These are phyloP conservation scores for Pemphredon lugubris DNA, from an alignment of 2,888 invertebrate species.

Conservation along the genomic window DNA sequence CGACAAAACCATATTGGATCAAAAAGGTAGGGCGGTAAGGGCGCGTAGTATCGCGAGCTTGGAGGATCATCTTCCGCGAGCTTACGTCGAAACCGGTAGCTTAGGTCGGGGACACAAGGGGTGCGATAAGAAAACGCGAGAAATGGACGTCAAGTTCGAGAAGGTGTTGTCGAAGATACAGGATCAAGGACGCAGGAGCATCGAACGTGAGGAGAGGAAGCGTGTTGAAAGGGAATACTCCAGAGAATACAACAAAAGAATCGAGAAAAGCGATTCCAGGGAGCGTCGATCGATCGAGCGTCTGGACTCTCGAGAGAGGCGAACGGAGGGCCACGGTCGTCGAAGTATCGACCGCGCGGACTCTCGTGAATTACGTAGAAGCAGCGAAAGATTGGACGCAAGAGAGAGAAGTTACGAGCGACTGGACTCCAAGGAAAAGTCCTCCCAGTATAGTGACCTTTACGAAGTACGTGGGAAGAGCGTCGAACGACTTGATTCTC, in stretches of 20 bases:
- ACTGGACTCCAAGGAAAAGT: conserved; percentile 62
- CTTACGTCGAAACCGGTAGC: conserved; percentile 76
- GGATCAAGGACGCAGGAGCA: conserved; percentile 71
- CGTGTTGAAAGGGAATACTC: conserved; percentile 71
- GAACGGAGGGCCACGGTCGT: conserved; percentile 59
- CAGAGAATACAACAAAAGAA: conserved; percentile 60
- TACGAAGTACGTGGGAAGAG: conserved; percentile 68
- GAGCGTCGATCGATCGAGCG: conserved; percentile 64
- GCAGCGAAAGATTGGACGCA: conserved; percentile 73
- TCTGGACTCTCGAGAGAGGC: conserved; percentile 70
- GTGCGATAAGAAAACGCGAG: conserved; percentile 69
- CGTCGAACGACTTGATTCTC: conserved; percentile 72
- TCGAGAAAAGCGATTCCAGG: conserved; percentile 17
- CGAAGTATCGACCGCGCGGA: conserved; percentile 67
- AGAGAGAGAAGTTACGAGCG: conserved; percentile 69
- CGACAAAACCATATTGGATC: conserved; percentile 58
- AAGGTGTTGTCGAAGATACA: conserved; percentile 65
- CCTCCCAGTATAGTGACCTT: conserved; percentile 56
- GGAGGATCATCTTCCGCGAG: conserved; percentile 70
- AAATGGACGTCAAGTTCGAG: conserved; percentile 68
- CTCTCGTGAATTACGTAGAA: conserved; percentile 71
- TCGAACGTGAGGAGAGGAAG: conserved; percentile 73
- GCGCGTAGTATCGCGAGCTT: conserved; percentile 77
- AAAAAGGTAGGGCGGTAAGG: conserved; percentile 67
- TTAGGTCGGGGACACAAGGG: conserved; percentile 72